Evolutionary conservation across 1,140 invertebrate genomes (phyloP).

Genomic region (Dinoponera quadriceps): DNA sequence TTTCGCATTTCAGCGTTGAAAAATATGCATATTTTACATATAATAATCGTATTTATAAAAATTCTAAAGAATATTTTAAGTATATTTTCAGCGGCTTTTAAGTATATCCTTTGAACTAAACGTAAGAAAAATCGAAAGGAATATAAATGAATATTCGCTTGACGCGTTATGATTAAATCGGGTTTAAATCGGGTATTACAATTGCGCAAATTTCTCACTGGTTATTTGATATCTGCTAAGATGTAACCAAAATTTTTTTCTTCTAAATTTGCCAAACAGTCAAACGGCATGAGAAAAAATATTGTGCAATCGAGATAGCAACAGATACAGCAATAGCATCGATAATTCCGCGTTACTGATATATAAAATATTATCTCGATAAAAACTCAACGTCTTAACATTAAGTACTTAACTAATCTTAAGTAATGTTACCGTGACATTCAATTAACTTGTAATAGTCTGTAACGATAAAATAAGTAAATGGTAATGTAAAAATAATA

Average conservation of each 20-base stretch:
- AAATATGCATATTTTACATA: constrained; percentile 12
- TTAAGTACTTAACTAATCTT: constrained; percentile 21
- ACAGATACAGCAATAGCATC: background rate
- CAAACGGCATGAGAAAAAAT: constrained; percentile 11
- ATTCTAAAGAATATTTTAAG: constrained; percentile 3
- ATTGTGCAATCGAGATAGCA: constrained; percentile 1
- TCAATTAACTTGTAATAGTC: background rate
- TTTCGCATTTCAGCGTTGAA: background rate
- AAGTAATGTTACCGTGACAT: constrained; percentile 6
- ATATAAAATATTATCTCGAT: background rate
- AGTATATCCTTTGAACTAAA: background rate
- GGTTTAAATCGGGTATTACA: background rate
- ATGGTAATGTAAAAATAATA: constrained; percentile 39
- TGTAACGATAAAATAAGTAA: constrained; percentile 20
- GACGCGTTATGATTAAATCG: too few species aligned
- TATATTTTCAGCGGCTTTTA: background rate
- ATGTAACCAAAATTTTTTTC: background rate
- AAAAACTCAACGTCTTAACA: background rate
- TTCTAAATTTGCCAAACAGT: background rate
- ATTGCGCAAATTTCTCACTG: background rate
- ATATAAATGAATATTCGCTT: background rate
- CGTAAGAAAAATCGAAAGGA: background rate
- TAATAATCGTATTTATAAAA: background rate
- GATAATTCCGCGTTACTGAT: background rate
- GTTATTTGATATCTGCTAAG: constrained; percentile 7